phyloP scores from a whole-genome alignment of 2,113 vertebrate species.

The Eudyptes chrysolophus region DNA sequence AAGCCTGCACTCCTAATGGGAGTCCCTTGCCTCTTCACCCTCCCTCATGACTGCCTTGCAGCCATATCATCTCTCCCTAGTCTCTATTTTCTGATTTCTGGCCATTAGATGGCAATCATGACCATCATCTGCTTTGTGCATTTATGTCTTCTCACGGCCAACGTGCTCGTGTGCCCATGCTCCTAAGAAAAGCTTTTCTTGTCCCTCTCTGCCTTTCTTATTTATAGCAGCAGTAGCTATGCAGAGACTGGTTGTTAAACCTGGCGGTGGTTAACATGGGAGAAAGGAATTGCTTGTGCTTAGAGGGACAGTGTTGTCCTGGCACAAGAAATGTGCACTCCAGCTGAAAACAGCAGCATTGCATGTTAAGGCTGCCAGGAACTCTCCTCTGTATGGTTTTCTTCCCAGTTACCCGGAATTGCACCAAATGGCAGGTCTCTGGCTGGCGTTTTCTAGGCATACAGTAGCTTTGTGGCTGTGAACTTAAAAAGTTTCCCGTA shows the following conservation, averaged over 20 bases:
- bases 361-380: not conserved
- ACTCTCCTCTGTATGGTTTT: not conserved
- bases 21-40: not conserved
- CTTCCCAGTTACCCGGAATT: not conserved
- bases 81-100: not conserved
- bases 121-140: fast-evolving
- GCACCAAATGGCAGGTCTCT: not conserved
- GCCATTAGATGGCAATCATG: conserved; percentile 31
- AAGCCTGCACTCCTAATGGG: not conserved
- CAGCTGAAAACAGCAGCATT: not conserved
- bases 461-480: not conserved
- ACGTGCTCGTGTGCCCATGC: fast-evolving
- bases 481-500: not conserved
- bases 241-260: not conserved
- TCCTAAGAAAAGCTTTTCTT: not conserved
- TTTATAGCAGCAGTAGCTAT: not conserved
- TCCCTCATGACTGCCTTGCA: not conserved
- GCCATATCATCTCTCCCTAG: fast-evolving
- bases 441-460: not conserved
- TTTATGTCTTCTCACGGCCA: not conserved
- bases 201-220: not conserved
- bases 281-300: not conserved
- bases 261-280: not conserved
- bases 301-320: not conserved
- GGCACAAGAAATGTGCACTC: not conserved